A percentile compares a stretch with the other conserved stretches of the same genome.
These are phyloP conservation scores for Synergus itoensis DNA, from an alignment of 2,888 invertebrate species.

Conservation along the genomic window DNA sequence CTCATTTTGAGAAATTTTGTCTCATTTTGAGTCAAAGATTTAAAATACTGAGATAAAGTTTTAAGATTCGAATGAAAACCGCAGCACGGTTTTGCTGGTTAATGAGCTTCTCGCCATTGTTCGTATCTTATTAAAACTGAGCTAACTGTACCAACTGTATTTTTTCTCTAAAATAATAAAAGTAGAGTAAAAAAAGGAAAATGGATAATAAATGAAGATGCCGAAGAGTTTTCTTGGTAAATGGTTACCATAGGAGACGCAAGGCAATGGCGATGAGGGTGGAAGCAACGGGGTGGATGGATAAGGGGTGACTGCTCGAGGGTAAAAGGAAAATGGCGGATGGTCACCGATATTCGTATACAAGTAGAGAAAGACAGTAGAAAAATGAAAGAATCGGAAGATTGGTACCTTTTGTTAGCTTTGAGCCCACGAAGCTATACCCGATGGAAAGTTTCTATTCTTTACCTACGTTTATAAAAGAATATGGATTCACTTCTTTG, in stretches of 20 bases:
- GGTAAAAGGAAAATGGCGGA: constrained; percentile 70
- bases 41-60: no score
- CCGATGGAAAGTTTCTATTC: constrained; percentile 18
- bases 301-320: constrained; percentile 49
- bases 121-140: background rate
- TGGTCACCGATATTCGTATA: constrained; percentile 57
- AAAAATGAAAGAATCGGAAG: constrained; percentile 58
- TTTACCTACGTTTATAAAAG: background rate
- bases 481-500: constrained; percentile 18
- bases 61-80: no score
- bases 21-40: no score
- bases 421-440: background rate
- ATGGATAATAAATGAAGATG: constrained; percentile 58
- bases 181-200: background rate
- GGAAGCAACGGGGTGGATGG: constrained; percentile 42
- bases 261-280: constrained; percentile 61
- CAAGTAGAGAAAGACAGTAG: constrained; percentile 53
- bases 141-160: background rate
- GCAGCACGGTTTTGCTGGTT: no score
- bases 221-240: constrained; percentile 62
- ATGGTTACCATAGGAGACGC: constrained; percentile 67
- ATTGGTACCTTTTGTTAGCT: constrained; percentile 55
- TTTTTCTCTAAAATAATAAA: background rate
- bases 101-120: no score
- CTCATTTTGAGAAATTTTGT: no score